Percentiles rank a stretch among this genome's conserved stretches.
Evolutionary conservation across 2,113 vertebrate species (phyloP).

Genomic region (Oophaga pumilio): DNA sequence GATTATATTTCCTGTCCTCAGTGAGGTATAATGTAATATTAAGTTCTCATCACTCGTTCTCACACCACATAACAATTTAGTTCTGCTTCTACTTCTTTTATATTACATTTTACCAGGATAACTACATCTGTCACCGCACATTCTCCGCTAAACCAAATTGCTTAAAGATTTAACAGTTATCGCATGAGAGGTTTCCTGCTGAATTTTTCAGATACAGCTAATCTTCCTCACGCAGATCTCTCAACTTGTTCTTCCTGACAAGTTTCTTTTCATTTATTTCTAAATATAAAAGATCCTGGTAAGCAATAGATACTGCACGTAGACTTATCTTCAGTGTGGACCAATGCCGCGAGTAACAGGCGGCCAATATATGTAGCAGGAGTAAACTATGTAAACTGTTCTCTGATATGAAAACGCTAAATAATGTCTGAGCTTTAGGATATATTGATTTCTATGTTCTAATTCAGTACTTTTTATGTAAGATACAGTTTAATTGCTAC

Average conservation of each 20-base stretch:
- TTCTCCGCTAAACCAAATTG: slow-evolving; percentile 16
- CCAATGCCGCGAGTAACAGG: no score
- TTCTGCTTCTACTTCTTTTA: not conserved
- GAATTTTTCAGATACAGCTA: slow-evolving; percentile 25
- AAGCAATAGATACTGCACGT: no score
- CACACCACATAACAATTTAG: not conserved
- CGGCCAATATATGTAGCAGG: no score
- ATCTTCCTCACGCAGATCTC: slow-evolving; percentile 10
- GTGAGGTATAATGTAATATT: not conserved
- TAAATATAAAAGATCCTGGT: not conserved
- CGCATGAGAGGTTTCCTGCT: slow-evolving; percentile 14
- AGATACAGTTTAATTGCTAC: no score
- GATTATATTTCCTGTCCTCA: not conserved
- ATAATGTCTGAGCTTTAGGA: no score
- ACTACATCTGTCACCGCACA: slow-evolving; percentile 28
- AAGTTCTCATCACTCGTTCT: not conserved
- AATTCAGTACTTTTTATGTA: no score
- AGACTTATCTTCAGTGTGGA: no score
- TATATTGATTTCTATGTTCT: no score
- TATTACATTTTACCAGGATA: not conserved
- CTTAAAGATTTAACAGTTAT: slow-evolving; percentile 35
- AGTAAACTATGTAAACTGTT: no score
- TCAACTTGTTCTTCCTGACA: not conserved
- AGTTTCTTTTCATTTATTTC: slow-evolving; percentile 12
- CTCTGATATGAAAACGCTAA: no score